These are phyloP conservation scores for Solenodon paradoxus DNA, from an alignment of 2,113 vertebrate species.

Conservation along the genomic window DNA sequence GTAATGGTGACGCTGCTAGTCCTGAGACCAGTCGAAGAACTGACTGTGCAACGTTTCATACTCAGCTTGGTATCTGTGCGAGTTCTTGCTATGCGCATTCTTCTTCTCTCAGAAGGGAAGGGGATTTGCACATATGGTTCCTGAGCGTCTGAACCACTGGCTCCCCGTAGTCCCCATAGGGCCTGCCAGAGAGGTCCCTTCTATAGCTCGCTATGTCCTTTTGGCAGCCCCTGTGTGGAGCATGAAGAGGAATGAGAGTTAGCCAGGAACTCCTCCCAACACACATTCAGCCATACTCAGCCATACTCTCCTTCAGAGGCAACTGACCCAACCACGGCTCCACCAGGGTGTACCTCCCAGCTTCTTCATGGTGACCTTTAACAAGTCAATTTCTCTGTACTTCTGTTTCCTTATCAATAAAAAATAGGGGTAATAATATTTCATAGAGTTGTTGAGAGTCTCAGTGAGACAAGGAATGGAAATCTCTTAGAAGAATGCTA, in stretches of 20 bases:
- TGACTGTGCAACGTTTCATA: not conserved
- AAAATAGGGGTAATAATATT: not conserved
- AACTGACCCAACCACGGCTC: too few species aligned
- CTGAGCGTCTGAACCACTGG: not conserved
- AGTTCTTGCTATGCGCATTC: not conserved
- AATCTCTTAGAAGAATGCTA: not conserved
- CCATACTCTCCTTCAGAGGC: too few species aligned
- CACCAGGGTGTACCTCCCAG: too few species aligned
- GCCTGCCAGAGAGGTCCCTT: not conserved
- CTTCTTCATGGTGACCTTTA: not conserved
- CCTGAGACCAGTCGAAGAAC: not conserved
- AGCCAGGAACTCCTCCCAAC: not conserved
- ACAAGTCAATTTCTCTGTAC: not conserved
- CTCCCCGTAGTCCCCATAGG: not conserved
- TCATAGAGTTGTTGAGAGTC: not conserved
- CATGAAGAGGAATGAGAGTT: not conserved
- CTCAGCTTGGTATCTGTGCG: not conserved
- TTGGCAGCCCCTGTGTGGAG: not conserved
- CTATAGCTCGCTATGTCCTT: not conserved
- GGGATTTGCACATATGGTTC: not conserved
- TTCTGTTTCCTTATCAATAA: conserved; percentile 11
- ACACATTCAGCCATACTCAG: not conserved
- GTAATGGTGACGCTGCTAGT: not conserved
- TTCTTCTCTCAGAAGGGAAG: not conserved
- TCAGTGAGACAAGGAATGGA: not conserved